Percentiles rank a stretch among this genome's conserved stretches.
phyloP scores from a whole-genome alignment of 1,140 invertebrate species.

The Drosophila pandora region DNA sequence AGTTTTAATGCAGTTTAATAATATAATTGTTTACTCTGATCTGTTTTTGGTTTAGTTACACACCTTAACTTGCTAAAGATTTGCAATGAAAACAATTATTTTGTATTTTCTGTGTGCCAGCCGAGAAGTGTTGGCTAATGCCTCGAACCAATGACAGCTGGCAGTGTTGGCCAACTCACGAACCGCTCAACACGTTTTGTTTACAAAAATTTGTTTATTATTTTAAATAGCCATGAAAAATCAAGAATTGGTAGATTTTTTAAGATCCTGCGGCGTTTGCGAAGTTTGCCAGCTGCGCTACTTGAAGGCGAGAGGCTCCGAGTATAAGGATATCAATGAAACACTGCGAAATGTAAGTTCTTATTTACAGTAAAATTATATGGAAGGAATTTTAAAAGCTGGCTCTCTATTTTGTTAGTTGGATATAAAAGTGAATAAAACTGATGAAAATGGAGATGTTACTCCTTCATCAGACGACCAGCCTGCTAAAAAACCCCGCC shows the following conservation, averaged over 20 bases:
- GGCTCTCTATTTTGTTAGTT: constrained; percentile 27
- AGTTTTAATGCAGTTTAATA: background rate
- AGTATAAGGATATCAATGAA: constrained; percentile 83
- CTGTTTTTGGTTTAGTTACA: background rate
- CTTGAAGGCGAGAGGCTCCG: constrained; percentile 83
- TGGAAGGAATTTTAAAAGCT: background rate
- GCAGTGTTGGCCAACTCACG: constrained; percentile 15
- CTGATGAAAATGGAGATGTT: background rate
- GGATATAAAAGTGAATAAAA: constrained; percentile 47
- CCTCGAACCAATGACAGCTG: constrained; percentile 1
- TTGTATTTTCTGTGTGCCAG: constrained; percentile 22
- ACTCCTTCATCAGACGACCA: background rate
- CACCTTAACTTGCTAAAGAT: constrained; percentile 52
- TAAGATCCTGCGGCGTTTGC: constrained; percentile 84
- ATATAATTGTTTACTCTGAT: background rate
- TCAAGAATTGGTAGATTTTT: constrained; percentile 82
- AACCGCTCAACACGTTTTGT: constrained; percentile 58
- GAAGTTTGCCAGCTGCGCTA: constrained; percentile 85
- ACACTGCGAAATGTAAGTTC: constrained; percentile 77
- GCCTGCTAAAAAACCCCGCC: constrained; percentile 78
- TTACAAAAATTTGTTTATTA: constrained; percentile 36
- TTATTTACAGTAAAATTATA: background rate
- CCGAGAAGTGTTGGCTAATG: constrained; percentile 8
- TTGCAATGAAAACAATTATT: constrained; percentile 43
- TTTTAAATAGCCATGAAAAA: constrained; percentile 61